Evolutionary conservation across 2,888 invertebrate species (phyloP), one percentile per base, ranked within the genome.

Genomic region (Acleris holmiana): DNA sequence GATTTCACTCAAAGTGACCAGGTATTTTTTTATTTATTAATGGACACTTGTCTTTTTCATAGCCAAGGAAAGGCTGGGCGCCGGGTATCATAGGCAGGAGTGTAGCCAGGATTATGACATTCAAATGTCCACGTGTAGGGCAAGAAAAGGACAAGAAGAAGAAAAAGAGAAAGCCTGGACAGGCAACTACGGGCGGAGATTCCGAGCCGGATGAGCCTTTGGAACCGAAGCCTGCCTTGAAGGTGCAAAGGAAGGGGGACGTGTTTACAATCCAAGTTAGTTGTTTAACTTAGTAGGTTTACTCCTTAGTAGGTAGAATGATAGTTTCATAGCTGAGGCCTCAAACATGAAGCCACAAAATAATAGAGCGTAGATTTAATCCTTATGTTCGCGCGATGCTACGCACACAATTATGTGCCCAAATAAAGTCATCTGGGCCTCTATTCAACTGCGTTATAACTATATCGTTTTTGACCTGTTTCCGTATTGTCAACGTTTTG

Each of bases 231-330:
- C 95, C 95, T 2, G 93, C 95, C 0, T 80, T 95, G 15, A 94
- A 93, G 66, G 94, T 95, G 4, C 93, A 94, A 71, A 95, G 95
- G 74, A 94, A 94, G 76, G 94, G 95, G 47, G 95, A 95, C 2
- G 87, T 93, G 2, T 95, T 94, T 74, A 93, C 93, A 25, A 94
- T 95, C 70, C 94, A 95, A 77, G 92, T 92, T 73, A 71, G 69
- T 68, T 13, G 8, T 35, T 35, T 35, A 10, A 35, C 35, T 10
- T 13, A 4, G 41, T 48, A 10, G 2, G 10, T n/a, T 47, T 41
- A 15, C 5, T 49, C 2, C 17, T 23, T 21, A 53, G 15, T 0
- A 41, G 2, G 0, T 10, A 40, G 2, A 25, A 25, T 7, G 25
- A 25, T 25, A 7, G 25, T 25, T 25, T 25, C 25, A 7, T 25